Evolutionary conservation across 2,888 invertebrate species (phyloP).

Genomic region (Melanophora roralis): DNA sequence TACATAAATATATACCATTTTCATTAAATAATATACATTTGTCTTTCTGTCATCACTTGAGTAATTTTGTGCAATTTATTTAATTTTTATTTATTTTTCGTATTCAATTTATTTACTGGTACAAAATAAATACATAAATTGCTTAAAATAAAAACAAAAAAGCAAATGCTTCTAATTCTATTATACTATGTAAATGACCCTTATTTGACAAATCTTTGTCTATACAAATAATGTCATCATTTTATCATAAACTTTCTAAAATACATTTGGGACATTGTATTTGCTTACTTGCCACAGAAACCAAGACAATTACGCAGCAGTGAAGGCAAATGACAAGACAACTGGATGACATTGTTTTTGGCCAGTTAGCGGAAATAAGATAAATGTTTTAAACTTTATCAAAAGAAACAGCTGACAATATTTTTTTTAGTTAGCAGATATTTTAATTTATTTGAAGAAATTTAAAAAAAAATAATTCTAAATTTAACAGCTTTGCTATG

Average conservation of each 20-base stretch:
- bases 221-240: slow-evolving; percentile 44
- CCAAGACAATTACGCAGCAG: background rate
- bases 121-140: slow-evolving; percentile 7
- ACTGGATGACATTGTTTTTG: slow-evolving; percentile 13
- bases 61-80: too few species aligned
- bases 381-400: slow-evolving; percentile 48
- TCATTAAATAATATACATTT: too few species aligned
- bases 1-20: too few species aligned
- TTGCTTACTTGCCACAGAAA: background rate
- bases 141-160: background rate
- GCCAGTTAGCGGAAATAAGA: slow-evolving; percentile 31
- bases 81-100: too few species aligned
- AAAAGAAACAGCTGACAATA: slow-evolving; percentile 30
- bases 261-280: background rate
- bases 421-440: slow-evolving; percentile 9
- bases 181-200: slow-evolving; percentile 48
- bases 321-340: background rate
- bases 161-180: slow-evolving; percentile 28
- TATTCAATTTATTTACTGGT: background rate
- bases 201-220: slow-evolving; percentile 46
- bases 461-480: background rate
- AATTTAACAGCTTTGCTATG: background rate
- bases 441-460: slow-evolving; percentile 13
- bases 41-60: too few species aligned
- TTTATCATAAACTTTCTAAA: slow-evolving; percentile 42